Evolutionary conservation across 2,113 vertebrate species (phyloP).

Genomic region (Chaetorhynchus papuensis): DNA sequence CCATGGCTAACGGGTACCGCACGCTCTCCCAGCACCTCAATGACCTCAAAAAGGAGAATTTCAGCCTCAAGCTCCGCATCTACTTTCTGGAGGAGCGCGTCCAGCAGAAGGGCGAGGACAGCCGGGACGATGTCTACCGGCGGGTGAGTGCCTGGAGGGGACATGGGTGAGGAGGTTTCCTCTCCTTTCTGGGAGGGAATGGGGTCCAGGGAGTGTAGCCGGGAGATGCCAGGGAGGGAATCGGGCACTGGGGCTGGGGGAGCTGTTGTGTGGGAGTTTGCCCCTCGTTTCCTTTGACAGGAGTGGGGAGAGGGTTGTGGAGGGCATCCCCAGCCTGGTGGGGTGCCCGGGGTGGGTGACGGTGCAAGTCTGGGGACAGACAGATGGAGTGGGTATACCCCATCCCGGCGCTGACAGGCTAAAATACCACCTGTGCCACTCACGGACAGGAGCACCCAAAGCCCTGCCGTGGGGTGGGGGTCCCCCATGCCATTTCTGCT

Average conservation of each 20-base stretch:
- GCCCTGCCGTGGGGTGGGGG: not conserved
- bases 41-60: slow-evolving; percentile 99
- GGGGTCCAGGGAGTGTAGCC: not conserved
- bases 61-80: slow-evolving; percentile 97
- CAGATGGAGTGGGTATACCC: not conserved
- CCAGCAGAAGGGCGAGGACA: slow-evolving; percentile 89
- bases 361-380: not conserved
- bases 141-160: slow-evolving; percentile 73
- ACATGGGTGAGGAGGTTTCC: not conserved
- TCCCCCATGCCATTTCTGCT: not conserved
- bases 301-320: rapidly evolving
- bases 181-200: not conserved
- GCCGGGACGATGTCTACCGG: slow-evolving; percentile 82
- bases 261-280: not conserved
- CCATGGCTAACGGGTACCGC: slow-evolving; percentile 93
- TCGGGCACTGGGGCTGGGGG: not conserved
- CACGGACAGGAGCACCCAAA: not conserved
- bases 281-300: not conserved
- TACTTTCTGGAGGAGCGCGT: slow-evolving; percentile 97
- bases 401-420: not conserved
- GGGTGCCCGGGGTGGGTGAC: not conserved
- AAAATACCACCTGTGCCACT: not conserved
- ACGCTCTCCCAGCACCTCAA: slow-evolving; percentile 97
- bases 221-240: not conserved
- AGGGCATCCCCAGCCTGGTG: rapidly evolving